Conservation (phyloP, 2,888 invertebrate species). For the Tanytarsus gracilentus region DNA sequence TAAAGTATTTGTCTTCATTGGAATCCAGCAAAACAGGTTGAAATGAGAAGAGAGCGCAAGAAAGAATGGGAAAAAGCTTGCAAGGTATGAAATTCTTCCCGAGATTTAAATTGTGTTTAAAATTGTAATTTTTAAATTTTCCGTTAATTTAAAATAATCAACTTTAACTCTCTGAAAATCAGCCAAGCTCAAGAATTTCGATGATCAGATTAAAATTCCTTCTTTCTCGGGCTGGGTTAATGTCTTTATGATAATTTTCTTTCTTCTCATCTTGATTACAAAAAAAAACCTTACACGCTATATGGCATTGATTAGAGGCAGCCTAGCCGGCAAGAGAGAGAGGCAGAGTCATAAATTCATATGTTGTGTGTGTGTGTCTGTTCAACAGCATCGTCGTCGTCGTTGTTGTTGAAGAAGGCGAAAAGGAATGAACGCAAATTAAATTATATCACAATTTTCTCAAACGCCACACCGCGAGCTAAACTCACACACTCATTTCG, state of each 20-base stretch:
- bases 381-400: too few species aligned
- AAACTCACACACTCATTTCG: neutral
- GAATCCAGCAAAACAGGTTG: conserved; percentile 26
- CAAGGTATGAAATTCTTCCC: too few species aligned
- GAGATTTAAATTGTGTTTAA: too few species aligned
- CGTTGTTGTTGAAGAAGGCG: neutral
- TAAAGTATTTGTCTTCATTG: neutral
- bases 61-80: too few species aligned
- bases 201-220: conserved; percentile 26
- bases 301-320: neutral
- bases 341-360: too few species aligned
- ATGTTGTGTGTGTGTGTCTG: too few species aligned
- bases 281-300: conserved; percentile 15
- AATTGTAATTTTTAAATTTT: too few species aligned
- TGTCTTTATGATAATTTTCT: conserved; percentile 22
- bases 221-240: conserved; percentile 17
- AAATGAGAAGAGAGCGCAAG: conserved; percentile 1
- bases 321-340: too few species aligned
- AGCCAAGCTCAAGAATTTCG: neutral
- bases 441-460: conserved; percentile 23
- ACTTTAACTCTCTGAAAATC: too few species aligned
- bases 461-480: conserved; percentile 14
- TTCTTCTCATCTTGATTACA: conserved; percentile 9
- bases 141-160: too few species aligned
- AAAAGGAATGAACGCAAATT: neutral